These are phyloP conservation scores for Leptopterna dolabrata DNA, from an alignment of 2,888 invertebrate genomes.

Conservation along the genomic window DNA sequence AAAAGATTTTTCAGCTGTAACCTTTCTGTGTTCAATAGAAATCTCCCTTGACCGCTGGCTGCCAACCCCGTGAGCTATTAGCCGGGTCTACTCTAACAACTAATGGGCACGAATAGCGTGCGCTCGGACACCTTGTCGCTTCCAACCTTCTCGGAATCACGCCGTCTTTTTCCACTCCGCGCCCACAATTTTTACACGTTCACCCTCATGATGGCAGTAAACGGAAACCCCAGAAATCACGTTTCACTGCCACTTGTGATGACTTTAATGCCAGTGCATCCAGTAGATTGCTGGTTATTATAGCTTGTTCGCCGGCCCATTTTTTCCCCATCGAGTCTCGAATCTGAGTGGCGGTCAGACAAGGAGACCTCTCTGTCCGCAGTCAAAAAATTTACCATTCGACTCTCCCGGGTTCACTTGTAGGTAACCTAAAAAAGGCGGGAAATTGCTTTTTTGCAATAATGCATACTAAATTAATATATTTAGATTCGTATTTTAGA, in stretches of 20 bases:
- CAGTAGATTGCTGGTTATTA: background rate
- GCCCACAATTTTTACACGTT: slow-evolving; percentile 15
- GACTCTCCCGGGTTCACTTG: too few relatives aligned
- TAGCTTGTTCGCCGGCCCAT: background rate
- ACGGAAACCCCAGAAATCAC: background rate
- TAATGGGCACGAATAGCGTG: slow-evolving; percentile 21
- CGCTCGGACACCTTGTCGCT: slow-evolving; percentile 23
- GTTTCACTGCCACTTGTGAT: background rate
- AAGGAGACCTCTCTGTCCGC: background rate
- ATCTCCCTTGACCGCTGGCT: background rate
- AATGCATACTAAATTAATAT: too few relatives aligned
- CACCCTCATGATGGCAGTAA: background rate
- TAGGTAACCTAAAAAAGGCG: too few relatives aligned
- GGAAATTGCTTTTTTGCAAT: too few relatives aligned
- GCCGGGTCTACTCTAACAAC: background rate
- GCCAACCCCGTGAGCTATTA: background rate
- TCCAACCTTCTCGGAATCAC: slow-evolving; percentile 14
- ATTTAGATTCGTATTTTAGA: too few relatives aligned
- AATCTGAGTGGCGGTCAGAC: too few relatives aligned
- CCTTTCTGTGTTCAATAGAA: background rate
- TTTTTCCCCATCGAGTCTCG: background rate
- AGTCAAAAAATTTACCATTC: too few relatives aligned
- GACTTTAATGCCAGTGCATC: background rate
- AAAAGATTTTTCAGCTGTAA: too few relatives aligned
- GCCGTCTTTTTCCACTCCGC: background rate